Conservation (phyloP, 1,140 invertebrate species). For the Octopus sinensis region DNA sequence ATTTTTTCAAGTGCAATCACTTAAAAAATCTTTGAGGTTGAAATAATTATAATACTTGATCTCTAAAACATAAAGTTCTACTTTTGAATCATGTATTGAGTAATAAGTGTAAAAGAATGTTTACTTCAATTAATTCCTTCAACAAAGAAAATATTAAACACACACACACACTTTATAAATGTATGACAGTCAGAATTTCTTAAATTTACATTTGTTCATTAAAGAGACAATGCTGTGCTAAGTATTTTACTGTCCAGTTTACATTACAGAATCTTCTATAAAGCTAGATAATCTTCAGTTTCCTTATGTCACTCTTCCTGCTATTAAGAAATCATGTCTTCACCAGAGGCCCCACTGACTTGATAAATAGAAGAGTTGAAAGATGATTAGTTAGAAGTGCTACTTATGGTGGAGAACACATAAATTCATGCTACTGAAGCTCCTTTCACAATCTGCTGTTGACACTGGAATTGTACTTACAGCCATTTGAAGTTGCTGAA, state of each 20-base stretch:
- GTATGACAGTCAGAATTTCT: neutral
- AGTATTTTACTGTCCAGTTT: neutral
- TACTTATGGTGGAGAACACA: neutral
- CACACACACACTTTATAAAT: no score
- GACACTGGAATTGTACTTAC: slow-evolving; percentile 5
- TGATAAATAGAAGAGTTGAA: slow-evolving; percentile 6
- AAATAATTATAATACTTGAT: no score
- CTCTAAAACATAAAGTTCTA: no score
- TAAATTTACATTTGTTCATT: neutral
- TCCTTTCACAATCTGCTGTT: slow-evolving; percentile 5
- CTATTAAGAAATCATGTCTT: neutral
- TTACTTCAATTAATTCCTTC: no score
- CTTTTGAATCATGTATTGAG: no score
- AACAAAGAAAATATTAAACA: no score
- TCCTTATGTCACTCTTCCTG: neutral
- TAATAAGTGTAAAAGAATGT: no score
- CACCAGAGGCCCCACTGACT: slow-evolving; percentile 3
- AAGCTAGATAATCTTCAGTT: neutral
- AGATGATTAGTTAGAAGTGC: neutral
- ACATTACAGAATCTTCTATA: neutral
- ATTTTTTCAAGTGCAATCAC: no score
- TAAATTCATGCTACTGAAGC: slow-evolving; percentile 1
- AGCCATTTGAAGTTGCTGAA: neutral
- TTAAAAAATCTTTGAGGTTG: no score
- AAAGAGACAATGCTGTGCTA: neutral